Evolutionary conservation across 2,888 invertebrate species (phyloP).

Genomic region (Melinopterus prodromus): DNA sequence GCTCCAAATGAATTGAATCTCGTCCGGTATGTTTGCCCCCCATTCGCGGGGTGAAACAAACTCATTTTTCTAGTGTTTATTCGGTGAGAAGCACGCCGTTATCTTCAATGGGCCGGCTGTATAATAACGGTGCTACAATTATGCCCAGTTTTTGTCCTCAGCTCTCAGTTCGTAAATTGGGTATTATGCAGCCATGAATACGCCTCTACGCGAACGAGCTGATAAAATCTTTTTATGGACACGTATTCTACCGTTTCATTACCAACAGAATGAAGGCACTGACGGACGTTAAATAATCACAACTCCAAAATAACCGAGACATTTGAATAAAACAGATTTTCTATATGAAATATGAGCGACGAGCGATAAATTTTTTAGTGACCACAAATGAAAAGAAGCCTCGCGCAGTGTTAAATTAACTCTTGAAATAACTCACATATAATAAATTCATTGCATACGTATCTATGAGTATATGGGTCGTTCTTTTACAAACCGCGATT

Average conservation of each 20-base stretch:
- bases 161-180: conserved; percentile 16
- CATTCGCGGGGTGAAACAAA: conserved; percentile 21
- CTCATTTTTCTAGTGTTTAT: conserved; percentile 37
- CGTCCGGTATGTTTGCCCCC: not conserved
- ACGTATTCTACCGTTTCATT: not conserved
- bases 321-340: not conserved
- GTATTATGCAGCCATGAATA: conserved; percentile 13
- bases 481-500: too few species aligned
- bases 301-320: not conserved
- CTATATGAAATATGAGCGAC: too few species aligned
- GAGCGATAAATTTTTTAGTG: too few species aligned
- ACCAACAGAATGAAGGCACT: conserved; percentile 5
- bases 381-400: too few species aligned
- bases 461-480: too few species aligned
- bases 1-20: conserved; percentile 22
- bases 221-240: conserved; percentile 23
- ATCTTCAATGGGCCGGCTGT: conserved; percentile 22
- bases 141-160: not conserved
- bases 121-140: conserved; percentile 6
- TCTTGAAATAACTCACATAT: too few species aligned
- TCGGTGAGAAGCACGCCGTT: conserved; percentile 33
- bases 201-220: conserved; percentile 12
- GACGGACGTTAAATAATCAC: not conserved
- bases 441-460: too few species aligned
- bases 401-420: too few species aligned